phyloP scores from a whole-genome alignment of 2,888 invertebrate species.

The Caenorhabditis sp. region DNA sequence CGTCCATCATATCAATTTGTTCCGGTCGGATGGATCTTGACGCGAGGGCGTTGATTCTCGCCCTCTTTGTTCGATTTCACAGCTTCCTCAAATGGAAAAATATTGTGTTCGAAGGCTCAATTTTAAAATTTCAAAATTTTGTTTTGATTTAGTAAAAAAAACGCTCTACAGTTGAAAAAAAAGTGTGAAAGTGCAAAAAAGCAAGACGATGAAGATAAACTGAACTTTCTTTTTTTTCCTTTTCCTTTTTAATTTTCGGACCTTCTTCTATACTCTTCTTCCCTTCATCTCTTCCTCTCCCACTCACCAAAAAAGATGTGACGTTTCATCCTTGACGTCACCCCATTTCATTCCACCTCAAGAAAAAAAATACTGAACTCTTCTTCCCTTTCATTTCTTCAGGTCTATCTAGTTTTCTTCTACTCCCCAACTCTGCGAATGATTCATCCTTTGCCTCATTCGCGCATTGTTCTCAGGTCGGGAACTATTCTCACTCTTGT shows the following conservation, averaged over 20 bases:
- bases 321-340: not conserved
- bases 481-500: slow-evolving; percentile 20
- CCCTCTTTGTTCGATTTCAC: not conserved
- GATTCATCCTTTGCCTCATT: slow-evolving; percentile 19
- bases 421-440: too few relatives aligned
- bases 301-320: slow-evolving; percentile 1
- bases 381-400: not conserved
- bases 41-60: slow-evolving; percentile 35
- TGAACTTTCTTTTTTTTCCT: too few relatives aligned
- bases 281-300: too few relatives aligned
- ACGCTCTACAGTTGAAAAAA: too few relatives aligned
- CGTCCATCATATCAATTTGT: slow-evolving; percentile 61
- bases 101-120: too few relatives aligned
- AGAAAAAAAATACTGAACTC: slow-evolving; percentile 12
- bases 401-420: not conserved
- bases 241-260: not conserved
- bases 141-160: too few relatives aligned
- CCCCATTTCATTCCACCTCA: not conserved
- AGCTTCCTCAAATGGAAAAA: not conserved
- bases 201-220: too few relatives aligned
- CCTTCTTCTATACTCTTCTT: too few relatives aligned
- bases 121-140: too few relatives aligned
- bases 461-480: not conserved
- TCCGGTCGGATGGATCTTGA: slow-evolving; percentile 49
- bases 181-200: too few relatives aligned